These are phyloP conservation scores for Drosophila equinoxialis DNA, from an alignment of 1,140 invertebrate genomes.

Conservation along the genomic window DNA sequence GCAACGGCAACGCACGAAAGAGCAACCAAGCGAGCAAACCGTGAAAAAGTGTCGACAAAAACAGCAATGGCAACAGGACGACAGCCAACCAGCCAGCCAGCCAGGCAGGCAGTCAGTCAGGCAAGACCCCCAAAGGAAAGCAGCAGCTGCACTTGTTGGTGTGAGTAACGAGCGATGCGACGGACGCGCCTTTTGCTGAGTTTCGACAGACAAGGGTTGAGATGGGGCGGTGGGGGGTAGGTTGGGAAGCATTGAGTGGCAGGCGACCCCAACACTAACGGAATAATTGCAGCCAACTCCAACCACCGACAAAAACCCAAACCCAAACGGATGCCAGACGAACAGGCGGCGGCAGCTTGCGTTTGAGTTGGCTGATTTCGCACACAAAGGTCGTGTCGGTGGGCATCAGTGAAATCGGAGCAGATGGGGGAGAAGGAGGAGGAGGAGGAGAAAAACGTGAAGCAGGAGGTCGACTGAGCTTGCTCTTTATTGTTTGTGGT, in stretches of 20 bases:
- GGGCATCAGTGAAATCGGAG: background rate
- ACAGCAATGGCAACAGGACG: constrained; percentile 62
- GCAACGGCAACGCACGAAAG: constrained; percentile 71
- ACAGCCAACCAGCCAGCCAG: constrained; percentile 22
- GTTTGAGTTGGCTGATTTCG: constrained; percentile 71
- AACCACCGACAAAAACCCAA: constrained; percentile 11
- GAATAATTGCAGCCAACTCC: constrained; percentile 80
- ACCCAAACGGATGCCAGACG: constrained; percentile 70
- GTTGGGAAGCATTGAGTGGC: no score
- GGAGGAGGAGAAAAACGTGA: background rate
- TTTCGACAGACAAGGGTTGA: constrained; percentile 20
- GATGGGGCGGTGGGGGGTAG: background rate
- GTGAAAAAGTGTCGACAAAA: constrained; percentile 81
- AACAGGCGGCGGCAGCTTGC: constrained; percentile 62
- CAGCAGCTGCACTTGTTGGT: constrained; percentile 73
- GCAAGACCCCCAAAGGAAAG: constrained; percentile 42
- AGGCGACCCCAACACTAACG: constrained; percentile 71
- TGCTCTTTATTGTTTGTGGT: constrained; percentile 58
- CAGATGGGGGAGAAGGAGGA: background rate
- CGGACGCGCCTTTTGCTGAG: constrained; percentile 70
- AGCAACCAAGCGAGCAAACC: constrained; percentile 79
- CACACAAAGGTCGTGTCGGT: constrained; percentile 41
- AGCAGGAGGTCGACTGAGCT: constrained; percentile 37
- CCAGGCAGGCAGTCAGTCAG: background rate
- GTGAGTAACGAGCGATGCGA: constrained; percentile 78